Percentiles rank a stretch among this genome's conserved stretches.
Conservation (phyloP, 2,113 vertebrate species). For the Leucoraja erinaceus region DNA sequence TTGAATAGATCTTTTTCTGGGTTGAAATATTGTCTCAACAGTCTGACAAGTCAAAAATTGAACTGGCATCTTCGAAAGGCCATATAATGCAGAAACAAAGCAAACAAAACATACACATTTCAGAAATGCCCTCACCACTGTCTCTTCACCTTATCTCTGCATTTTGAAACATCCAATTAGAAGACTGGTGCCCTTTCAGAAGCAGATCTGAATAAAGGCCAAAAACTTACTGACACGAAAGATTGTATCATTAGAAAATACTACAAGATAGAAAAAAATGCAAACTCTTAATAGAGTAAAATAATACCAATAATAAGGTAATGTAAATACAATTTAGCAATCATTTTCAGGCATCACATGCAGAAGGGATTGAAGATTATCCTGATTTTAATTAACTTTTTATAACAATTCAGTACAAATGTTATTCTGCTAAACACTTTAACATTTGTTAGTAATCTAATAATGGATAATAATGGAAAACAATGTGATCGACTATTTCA, state of each 20-base stretch:
- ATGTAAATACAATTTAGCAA: background rate
- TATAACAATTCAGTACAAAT: background rate
- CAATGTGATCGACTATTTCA: background rate
- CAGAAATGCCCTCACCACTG: background rate
- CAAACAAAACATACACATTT: background rate
- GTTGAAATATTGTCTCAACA: background rate
- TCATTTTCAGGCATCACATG: background rate
- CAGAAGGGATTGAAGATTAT: background rate
- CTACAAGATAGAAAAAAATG: background rate
- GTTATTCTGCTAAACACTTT: background rate
- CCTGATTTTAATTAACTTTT: conserved; percentile 11
- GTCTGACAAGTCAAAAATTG: conserved; percentile 8
- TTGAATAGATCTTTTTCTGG: conserved; percentile 7
- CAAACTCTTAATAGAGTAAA: background rate
- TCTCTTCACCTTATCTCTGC: background rate
- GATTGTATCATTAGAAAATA: too few relatives aligned
- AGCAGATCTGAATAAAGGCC: background rate
- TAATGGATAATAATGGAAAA: conserved; percentile 22
- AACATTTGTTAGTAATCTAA: background rate
- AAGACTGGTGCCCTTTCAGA: background rate
- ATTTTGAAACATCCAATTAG: conserved; percentile 5
- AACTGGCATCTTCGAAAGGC: conserved; percentile 22
- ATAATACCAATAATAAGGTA: background rate
- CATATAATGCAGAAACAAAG: background rate
- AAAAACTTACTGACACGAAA: background rate